phyloP scores from a whole-genome alignment of 2,888 invertebrate genomes.

The Acanthosepion esculentum region DNA sequence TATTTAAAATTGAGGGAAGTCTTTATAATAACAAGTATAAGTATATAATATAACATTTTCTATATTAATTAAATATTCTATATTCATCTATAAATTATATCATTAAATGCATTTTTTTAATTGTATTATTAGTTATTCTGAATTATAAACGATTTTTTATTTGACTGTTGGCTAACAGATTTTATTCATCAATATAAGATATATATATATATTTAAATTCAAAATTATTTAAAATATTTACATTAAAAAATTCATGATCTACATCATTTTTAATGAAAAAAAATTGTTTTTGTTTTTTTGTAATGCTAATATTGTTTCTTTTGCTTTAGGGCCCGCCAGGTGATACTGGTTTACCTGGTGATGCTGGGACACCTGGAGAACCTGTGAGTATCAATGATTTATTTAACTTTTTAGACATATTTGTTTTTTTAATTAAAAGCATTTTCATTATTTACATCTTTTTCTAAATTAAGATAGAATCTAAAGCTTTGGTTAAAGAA shows the following conservation, averaged over 20 bases:
- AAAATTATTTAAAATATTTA: not conserved
- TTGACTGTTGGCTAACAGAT: too few species aligned
- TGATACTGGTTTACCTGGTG: conserved; percentile 83
- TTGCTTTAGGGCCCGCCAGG: conserved; percentile 81
- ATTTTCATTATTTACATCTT: not conserved
- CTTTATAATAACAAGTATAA: too few species aligned
- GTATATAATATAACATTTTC: too few species aligned
- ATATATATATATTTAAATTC: too few species aligned
- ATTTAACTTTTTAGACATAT: not conserved
- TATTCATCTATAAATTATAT: too few species aligned
- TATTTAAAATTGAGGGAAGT: too few species aligned
- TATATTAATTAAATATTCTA: too few species aligned
- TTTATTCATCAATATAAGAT: too few species aligned
- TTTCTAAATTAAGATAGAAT: not conserved
- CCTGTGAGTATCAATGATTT: conserved; percentile 79
- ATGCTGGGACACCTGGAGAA: conserved; percentile 83
- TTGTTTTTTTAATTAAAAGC: not conserved
- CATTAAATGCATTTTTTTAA: too few species aligned
- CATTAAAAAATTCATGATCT: not conserved
- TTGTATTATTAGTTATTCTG: too few species aligned
- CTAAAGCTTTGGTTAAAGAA: not conserved
- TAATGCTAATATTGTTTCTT: not conserved
- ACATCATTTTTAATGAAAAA: not conserved
- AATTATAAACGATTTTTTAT: too few species aligned
- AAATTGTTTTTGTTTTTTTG: not conserved